These are phyloP conservation scores for Megalopta genalis DNA, from an alignment of 1,140 invertebrate genomes.

Conservation along the genomic window DNA sequence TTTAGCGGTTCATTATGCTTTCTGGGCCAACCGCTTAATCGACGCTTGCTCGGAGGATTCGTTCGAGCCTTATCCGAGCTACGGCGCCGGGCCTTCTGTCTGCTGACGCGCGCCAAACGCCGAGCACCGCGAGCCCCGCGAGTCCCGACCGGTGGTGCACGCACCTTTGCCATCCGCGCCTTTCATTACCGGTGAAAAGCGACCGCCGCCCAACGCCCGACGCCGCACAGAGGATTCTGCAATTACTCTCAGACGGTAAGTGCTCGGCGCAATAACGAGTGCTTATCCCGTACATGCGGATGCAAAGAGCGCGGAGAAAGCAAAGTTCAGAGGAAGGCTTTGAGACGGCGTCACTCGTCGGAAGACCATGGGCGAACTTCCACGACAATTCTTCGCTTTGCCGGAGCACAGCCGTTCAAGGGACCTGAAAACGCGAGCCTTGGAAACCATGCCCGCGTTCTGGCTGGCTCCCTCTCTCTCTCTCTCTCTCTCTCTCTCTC, in stretches of 20 bases:
- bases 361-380: slow-evolving; percentile 11
- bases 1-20: no score
- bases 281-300: slow-evolving; percentile 33
- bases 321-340: slow-evolving; percentile 31
- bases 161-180: slow-evolving; percentile 38
- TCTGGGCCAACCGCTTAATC: no score
- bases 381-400: slow-evolving; percentile 38
- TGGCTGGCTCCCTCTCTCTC: no score
- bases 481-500: no score
- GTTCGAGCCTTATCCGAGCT: not conserved
- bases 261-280: slow-evolving; percentile 58
- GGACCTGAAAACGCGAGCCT: not conserved
- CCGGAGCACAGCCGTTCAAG: not conserved
- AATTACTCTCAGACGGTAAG: slow-evolving; percentile 59
- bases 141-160: not conserved
- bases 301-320: slow-evolving; percentile 21
- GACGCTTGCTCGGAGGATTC: not conserved
- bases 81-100: slow-evolving; percentile 13
- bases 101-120: not conserved
- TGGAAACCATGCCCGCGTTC: not conserved
- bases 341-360: slow-evolving; percentile 13
- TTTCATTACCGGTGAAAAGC: slow-evolving; percentile 61
- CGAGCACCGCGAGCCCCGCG: not conserved
- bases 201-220: slow-evolving; percentile 20
- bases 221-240: slow-evolving; percentile 35